phyloP scores from a whole-genome alignment of 1,140 invertebrate species.

The Drosophila ananassae region DNA sequence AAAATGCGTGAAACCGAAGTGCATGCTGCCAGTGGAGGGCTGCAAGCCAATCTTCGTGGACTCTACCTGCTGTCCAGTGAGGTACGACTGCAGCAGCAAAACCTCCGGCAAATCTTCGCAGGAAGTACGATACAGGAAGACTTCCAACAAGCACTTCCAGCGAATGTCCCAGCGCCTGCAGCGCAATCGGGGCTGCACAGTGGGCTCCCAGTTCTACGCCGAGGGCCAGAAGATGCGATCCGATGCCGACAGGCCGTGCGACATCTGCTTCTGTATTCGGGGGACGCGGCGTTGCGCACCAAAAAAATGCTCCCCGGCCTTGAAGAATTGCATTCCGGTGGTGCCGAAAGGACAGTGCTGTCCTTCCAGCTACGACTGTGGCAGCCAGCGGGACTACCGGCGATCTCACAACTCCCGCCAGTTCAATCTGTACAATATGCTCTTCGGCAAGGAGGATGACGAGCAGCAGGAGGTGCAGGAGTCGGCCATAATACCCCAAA shows the following conservation, averaged over 20 bases:
- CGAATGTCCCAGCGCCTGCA: slow-evolving; percentile 76
- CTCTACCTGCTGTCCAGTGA: slow-evolving; percentile 92
- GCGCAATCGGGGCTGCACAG: slow-evolving; percentile 86
- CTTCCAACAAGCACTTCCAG: slow-evolving; percentile 77
- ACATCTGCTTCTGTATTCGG: slow-evolving; percentile 93
- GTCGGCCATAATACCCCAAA: slow-evolving; percentile 31
- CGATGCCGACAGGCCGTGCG: slow-evolving; percentile 87
- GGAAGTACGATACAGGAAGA: slow-evolving; percentile 69
- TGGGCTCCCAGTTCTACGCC: slow-evolving; percentile 86
- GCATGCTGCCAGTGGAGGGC: slow-evolving; percentile 90
- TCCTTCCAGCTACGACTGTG: slow-evolving; percentile 92
- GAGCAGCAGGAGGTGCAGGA: slow-evolving; percentile 48
- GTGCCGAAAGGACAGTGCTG: slow-evolving; percentile 92
- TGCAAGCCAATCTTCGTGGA: slow-evolving; percentile 88
- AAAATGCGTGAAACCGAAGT: slow-evolving; percentile 92
- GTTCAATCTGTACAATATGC: slow-evolving; percentile 79
- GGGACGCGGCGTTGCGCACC: slow-evolving; percentile 90
- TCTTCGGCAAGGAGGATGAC: slow-evolving; percentile 73
- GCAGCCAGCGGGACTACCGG: slow-evolving; percentile 85
- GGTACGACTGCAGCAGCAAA: slow-evolving; percentile 90
- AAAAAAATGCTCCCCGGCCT: slow-evolving; percentile 89
- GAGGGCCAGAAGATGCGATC: slow-evolving; percentile 91
- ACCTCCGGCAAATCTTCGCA: slow-evolving; percentile 78
- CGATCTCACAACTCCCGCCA: slow-evolving; percentile 69
- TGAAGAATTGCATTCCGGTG: slow-evolving; percentile 91